A percentile compares a stretch with the other conserved stretches of the same genome.
These are phyloP conservation scores for Apamea crenata DNA, from an alignment of 2,888 invertebrate species.

Conservation along the genomic window DNA sequence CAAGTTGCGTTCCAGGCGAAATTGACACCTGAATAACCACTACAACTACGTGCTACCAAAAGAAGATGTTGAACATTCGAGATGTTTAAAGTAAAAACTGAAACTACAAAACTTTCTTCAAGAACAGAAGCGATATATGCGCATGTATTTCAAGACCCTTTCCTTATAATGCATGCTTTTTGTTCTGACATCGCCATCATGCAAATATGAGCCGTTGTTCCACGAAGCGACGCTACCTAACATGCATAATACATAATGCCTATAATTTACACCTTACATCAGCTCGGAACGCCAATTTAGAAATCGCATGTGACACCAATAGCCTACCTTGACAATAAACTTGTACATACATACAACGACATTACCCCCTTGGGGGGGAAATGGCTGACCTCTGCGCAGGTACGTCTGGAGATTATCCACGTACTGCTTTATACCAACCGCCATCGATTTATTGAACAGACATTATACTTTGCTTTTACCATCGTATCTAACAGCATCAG, in stretches of 20 bases:
- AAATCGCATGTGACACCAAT: slow-evolving; percentile 69
- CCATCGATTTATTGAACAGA: slow-evolving; percentile 60
- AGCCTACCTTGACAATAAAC: slow-evolving; percentile 62
- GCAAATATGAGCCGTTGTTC: slow-evolving; percentile 49
- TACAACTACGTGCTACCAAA: slow-evolving; percentile 5
- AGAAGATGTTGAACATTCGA: slow-evolving; percentile 27
- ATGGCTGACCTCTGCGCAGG: slow-evolving; percentile 50
- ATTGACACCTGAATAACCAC: slow-evolving; percentile 52
- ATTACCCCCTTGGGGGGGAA: slow-evolving; percentile 37
- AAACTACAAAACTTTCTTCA: slow-evolving; percentile 50
- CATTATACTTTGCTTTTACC: slow-evolving; percentile 57
- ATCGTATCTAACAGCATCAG: slow-evolving; percentile 57
- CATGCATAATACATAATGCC: slow-evolving; percentile 65
- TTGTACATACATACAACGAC: slow-evolving; percentile 38
- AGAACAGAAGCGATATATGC: slow-evolving; percentile 25
- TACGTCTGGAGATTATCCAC: slow-evolving; percentile 45
- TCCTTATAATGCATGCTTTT: slow-evolving; percentile 41
- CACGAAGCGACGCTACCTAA: slow-evolving; percentile 53
- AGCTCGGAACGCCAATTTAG: slow-evolving; percentile 68
- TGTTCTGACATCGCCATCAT: slow-evolving; percentile 44
- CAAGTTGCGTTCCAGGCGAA: slow-evolving; percentile 50
- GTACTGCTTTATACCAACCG: slow-evolving; percentile 41
- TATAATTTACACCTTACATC: slow-evolving; percentile 66
- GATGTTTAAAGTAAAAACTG: slow-evolving; percentile 37
- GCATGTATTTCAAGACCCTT: slow-evolving; percentile 41